Percentiles rank a stretch among this genome's conserved stretches.
These are phyloP conservation scores for Nomia melanderi DNA, from an alignment of 1,140 invertebrate genomes.

Conservation along the genomic window DNA sequence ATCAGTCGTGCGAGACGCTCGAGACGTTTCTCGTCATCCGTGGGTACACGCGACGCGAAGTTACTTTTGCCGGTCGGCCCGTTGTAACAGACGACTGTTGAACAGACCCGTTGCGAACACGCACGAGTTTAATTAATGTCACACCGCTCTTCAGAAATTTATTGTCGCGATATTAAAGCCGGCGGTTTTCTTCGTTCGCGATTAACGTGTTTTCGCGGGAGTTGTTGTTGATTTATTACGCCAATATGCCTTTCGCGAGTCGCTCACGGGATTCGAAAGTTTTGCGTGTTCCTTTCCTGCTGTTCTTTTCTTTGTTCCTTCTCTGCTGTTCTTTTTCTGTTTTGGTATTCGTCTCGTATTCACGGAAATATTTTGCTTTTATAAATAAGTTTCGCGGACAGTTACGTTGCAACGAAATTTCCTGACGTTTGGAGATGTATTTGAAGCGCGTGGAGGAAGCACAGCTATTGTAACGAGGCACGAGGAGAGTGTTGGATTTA, in stretches of 20 bases:
- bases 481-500: too few species aligned
- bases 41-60: not conserved
- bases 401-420: too few species aligned
- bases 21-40: not conserved
- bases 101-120: not conserved
- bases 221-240: conserved; percentile 4
- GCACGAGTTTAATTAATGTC: conserved; percentile 11
- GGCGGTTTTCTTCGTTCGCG: not conserved
- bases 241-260: not conserved
- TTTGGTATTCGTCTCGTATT: too few species aligned
- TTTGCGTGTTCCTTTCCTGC: not conserved
- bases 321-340: not conserved
- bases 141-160: not conserved
- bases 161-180: not conserved
- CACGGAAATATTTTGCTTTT: too few species aligned
- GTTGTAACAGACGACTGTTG: not conserved
- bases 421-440: too few species aligned
- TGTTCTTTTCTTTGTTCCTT: too few species aligned
- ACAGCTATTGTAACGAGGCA: too few species aligned
- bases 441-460: too few species aligned
- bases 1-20: not conserved
- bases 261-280: not conserved
- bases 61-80: not conserved
- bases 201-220: conserved; percentile 7
- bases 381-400: too few species aligned